Conservation (phyloP, 2,888 invertebrate species). For the Nycteola revayana region DNA sequence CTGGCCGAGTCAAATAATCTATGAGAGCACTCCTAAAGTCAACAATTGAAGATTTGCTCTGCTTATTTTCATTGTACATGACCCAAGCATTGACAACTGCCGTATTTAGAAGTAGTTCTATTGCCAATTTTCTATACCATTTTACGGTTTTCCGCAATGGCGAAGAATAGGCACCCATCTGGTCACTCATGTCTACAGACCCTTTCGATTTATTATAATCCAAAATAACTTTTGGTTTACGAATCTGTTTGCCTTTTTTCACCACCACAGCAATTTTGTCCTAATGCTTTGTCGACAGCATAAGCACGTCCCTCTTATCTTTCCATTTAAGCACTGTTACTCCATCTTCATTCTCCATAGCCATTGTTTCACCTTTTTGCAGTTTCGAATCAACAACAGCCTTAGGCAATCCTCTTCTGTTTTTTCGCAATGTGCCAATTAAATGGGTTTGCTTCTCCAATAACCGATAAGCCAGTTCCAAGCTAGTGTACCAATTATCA, state of each 20-base stretch:
- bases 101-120: too few species aligned
- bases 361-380: conserved; percentile 4
- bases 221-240: too few species aligned
- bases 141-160: too few species aligned
- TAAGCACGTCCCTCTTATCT: conserved; percentile 6
- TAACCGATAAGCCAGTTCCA: conserved; percentile 5
- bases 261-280: neutral
- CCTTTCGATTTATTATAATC: too few species aligned
- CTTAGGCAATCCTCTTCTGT: conserved; percentile 6
- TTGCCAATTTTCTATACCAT: too few species aligned
- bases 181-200: too few species aligned
- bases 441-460: conserved; percentile 4
- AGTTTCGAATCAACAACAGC: conserved; percentile 2
- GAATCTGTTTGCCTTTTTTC: too few species aligned
- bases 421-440: conserved; percentile 5
- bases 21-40: conserved; percentile 17
- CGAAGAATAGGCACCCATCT: too few species aligned
- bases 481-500: conserved; percentile 37
- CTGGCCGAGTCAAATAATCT: conserved; percentile 9
- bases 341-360: conserved; percentile 6
- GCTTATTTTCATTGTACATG: conserved; percentile 24
- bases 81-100: too few species aligned
- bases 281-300: conserved; percentile 4
- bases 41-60: conserved; percentile 17
- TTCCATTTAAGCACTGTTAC: conserved; percentile 8